Conservation (phyloP, 2,797 vertebrate genomes). For the Chelmon rostratus region DNA sequence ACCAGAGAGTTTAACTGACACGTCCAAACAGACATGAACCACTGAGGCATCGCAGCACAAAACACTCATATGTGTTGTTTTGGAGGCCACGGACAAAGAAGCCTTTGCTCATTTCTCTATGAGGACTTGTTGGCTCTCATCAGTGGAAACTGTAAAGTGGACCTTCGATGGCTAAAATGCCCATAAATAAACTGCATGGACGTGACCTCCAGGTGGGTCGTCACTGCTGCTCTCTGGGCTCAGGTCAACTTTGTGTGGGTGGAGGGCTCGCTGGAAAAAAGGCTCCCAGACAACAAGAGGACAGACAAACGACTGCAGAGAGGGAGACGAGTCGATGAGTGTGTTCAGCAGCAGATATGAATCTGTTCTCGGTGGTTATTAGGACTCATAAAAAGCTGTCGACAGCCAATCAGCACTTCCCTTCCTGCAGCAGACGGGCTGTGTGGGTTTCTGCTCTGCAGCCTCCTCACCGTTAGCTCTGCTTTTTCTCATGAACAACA, state of each 20-base stretch:
- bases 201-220: background rate
- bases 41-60: too few relatives aligned
- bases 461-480: background rate
- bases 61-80: too few relatives aligned
- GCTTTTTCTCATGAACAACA: background rate
- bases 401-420: background rate
- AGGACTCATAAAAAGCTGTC: background rate
- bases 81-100: too few relatives aligned
- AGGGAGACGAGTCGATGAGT: background rate
- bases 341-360: background rate
- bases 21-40: too few relatives aligned
- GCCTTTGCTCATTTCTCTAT: too few relatives aligned
- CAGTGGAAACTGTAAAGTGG: too few relatives aligned
- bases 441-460: slow-evolving; percentile 21
- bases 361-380: slow-evolving; percentile 12
- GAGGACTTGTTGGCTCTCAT: too few relatives aligned
- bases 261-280: background rate
- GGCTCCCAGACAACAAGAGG: background rate
- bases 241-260: background rate
- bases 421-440: slow-evolving; percentile 8
- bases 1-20: too few relatives aligned
- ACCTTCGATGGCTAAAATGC: too few relatives aligned
- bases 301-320: background rate
- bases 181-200: too few relatives aligned
- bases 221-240: too few relatives aligned